Evolutionary conservation across 2,888 invertebrate genomes (phyloP).

Genomic region (Drosophila suboccidentalis): DNA sequence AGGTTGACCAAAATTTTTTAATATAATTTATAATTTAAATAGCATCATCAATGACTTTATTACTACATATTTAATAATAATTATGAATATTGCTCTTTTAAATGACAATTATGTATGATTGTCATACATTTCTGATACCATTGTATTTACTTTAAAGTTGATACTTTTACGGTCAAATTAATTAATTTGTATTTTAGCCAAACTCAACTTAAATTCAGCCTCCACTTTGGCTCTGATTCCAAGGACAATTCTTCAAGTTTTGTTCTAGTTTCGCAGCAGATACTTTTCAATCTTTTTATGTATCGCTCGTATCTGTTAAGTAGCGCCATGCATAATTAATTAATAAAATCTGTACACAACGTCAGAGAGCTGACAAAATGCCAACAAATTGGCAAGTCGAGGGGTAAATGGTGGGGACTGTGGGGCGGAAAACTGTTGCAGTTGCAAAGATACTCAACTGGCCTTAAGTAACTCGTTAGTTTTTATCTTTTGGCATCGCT

Average conservation of each 20-base stretch:
- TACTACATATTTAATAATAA: neutral
- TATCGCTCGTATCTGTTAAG: conserved; percentile 16
- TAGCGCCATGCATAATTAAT: conserved; percentile 71
- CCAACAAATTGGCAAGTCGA: conserved; percentile 69
- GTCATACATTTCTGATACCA: no score
- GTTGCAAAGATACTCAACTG: conserved; percentile 18
- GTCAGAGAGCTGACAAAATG: conserved; percentile 65
- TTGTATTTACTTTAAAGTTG: neutral
- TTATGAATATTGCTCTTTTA: no score
- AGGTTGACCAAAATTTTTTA: conserved; percentile 1
- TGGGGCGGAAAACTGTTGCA: conserved; percentile 1
- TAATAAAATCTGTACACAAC: conserved; percentile 56
- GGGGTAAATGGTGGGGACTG: neutral
- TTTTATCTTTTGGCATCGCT: conserved; percentile 77
- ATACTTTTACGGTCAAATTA: conserved; percentile 1
- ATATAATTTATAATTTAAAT: neutral
- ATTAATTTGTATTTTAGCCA: neutral
- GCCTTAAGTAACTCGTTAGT: conserved; percentile 77
- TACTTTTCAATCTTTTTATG: conserved; percentile 18
- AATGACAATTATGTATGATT: no score
- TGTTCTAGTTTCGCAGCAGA: conserved; percentile 61
- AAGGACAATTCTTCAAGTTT: conserved; percentile 52
- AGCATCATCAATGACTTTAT: neutral
- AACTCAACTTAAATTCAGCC: conserved; percentile 6
- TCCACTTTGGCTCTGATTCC: conserved; percentile 7